phyloP scores from a whole-genome alignment of 2,797 vertebrate species.

The Danio albolineatus region DNA sequence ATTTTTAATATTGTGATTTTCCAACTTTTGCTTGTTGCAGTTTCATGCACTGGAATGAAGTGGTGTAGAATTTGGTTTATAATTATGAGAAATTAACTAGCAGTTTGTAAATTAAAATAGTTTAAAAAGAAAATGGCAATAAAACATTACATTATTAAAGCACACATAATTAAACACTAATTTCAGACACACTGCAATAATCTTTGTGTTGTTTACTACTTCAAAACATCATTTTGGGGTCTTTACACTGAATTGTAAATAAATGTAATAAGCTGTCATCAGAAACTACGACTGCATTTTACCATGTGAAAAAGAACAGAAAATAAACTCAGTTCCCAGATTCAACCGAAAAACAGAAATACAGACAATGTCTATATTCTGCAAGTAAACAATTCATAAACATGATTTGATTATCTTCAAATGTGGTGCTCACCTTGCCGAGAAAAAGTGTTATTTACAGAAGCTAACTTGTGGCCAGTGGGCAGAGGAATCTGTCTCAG shows the following conservation, averaged over 20 bases:
- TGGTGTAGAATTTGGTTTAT: neutral
- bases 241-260: too few relatives aligned
- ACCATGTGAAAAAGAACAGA: neutral
- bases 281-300: neutral
- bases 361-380: neutral
- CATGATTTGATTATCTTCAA: slow-evolving; percentile 20
- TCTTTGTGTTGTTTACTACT: too few relatives aligned
- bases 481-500: slow-evolving; percentile 32
- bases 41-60: neutral
- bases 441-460: neutral
- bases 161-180: neutral
- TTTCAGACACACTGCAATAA: neutral
- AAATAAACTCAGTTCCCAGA: neutral
- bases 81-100: too few relatives aligned
- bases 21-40: neutral
- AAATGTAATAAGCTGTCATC: neutral
- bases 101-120: too few relatives aligned
- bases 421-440: neutral
- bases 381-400: slow-evolving; percentile 22
- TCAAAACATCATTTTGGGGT: too few relatives aligned
- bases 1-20: neutral
- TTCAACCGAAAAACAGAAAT: neutral
- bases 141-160: neutral
- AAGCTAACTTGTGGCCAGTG: slow-evolving; percentile 21
- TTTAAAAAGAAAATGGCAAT: neutral